Evolutionary conservation across 2,888 invertebrate species (phyloP).

Genomic region (Drosophila kanekoi): DNA sequence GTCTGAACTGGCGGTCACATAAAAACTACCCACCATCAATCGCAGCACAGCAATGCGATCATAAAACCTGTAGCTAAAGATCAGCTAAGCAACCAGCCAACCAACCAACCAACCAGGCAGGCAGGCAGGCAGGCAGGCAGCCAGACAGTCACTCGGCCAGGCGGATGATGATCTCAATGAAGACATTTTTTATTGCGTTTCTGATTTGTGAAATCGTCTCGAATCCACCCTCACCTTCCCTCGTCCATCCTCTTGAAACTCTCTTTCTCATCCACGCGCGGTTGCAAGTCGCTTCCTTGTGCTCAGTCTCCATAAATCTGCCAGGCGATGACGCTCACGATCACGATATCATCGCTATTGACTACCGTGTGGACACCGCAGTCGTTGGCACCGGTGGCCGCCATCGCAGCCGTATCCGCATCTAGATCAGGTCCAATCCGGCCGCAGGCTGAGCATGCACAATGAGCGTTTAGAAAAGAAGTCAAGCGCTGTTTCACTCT

Average conservation of each 20-base stretch:
- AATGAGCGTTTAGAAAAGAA: slow-evolving; percentile 55
- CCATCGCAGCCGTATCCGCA: slow-evolving; percentile 34
- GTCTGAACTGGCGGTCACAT: slow-evolving; percentile 55
- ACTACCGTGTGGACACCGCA: slow-evolving; percentile 47
- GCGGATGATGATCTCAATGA: slow-evolving; percentile 74
- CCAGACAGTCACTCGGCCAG: slow-evolving; percentile 25
- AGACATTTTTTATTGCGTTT: slow-evolving; percentile 62
- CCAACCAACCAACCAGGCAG: neutral
- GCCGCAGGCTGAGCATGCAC: slow-evolving; percentile 60
- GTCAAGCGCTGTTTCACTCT: slow-evolving; percentile 57
- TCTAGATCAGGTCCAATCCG: slow-evolving; percentile 60
- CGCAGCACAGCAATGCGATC: slow-evolving; percentile 48
- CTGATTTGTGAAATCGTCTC: slow-evolving; percentile 70
- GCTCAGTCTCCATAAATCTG: slow-evolving; percentile 50
- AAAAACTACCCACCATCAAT: slow-evolving; percentile 73
- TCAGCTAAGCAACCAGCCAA: slow-evolving; percentile 17
- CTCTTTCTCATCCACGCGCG: neutral
- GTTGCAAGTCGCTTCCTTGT: slow-evolving; percentile 19
- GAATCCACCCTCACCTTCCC: slow-evolving; percentile 16
- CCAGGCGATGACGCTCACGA: slow-evolving; percentile 50
- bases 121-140: too few species aligned
- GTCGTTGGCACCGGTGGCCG: slow-evolving; percentile 11
- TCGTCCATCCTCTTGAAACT: slow-evolving; percentile 2
- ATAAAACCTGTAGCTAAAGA: slow-evolving; percentile 70
- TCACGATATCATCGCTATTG: slow-evolving; percentile 53